These are phyloP conservation scores for Hystrix brachyura DNA, from an alignment of 2,113 vertebrate genomes.

Conservation along the genomic window DNA sequence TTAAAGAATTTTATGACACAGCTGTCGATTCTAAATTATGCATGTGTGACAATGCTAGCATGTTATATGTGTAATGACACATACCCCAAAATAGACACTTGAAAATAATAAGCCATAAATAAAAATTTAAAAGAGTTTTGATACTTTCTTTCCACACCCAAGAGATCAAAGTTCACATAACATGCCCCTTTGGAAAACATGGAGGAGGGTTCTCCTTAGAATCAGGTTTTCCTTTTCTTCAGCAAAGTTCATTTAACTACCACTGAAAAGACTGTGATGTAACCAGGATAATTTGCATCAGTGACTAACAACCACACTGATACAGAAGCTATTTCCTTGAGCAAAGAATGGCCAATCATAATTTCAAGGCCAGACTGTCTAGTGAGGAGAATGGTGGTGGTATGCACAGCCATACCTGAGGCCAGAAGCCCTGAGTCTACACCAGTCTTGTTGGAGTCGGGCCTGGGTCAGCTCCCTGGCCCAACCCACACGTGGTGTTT, in stretches of 20 bases:
- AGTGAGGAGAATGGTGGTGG: not conserved
- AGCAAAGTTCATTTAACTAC: not conserved
- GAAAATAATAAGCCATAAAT: conserved; percentile 6
- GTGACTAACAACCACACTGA: not conserved
- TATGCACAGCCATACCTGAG: not conserved
- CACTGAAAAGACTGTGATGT: not conserved
- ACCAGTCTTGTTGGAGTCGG: not conserved
- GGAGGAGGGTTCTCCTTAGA: not conserved
- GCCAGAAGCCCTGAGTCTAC: not conserved
- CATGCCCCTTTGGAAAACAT: not conserved
- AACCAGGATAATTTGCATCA: too few relatives aligned
- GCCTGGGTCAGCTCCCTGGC: not conserved
- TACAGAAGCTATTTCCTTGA: not conserved
- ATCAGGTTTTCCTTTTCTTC: not conserved
- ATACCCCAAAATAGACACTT: not conserved
- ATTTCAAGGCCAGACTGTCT: not conserved
- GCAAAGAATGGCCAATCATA: not conserved
- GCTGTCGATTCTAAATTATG: not conserved
- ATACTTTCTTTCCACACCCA: not conserved
- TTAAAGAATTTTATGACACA: not conserved
- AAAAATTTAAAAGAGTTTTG: not conserved
- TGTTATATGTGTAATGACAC: not conserved
- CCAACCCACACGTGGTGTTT: fast-evolving
- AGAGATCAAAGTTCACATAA: not conserved
- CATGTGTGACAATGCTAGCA: not conserved